A percentile compares a stretch with the other conserved stretches of the same genome.
Conservation (phyloP, 2,888 invertebrate genomes). For the Platyscelio sp. region DNA sequence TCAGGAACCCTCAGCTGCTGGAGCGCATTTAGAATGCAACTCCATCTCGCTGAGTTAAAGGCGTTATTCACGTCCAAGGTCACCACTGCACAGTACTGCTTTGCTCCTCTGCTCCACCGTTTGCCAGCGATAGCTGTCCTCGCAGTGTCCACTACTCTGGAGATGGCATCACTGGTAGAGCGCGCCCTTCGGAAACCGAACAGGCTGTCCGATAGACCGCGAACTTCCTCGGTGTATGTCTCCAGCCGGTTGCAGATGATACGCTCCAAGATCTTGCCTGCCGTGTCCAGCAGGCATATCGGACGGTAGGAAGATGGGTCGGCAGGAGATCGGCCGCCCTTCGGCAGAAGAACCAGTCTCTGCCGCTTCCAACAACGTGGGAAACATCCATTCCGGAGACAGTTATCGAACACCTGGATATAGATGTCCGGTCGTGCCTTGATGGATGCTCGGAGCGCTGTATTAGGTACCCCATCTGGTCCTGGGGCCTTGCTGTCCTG, state of each 20-base stretch:
- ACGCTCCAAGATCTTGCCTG: conserved; percentile 18
- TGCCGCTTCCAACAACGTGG: conserved; percentile 60
- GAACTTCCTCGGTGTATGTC: neutral
- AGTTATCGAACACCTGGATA: conserved; percentile 44
- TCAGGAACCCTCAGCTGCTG: neutral
- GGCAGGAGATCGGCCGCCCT: conserved; percentile 29
- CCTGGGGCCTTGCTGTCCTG: neutral
- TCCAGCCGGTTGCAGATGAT: conserved; percentile 11
- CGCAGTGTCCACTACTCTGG: neutral
- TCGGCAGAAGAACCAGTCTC: conserved; percentile 61
- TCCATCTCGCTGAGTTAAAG: conserved; percentile 2
- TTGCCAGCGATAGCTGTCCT: neutral
- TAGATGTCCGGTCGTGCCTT: conserved; percentile 58
- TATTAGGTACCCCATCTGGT: neutral
- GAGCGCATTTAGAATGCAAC: neutral
- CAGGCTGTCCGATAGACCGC: neutral
- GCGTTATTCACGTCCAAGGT: conserved; percentile 12
- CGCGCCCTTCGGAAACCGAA: conserved; percentile 2
- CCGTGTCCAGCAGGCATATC: neutral
- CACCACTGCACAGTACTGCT: neutral
- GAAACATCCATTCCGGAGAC: conserved; percentile 49
- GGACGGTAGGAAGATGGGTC: conserved; percentile 47
- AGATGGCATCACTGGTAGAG: conserved; percentile 4
- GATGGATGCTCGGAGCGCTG: conserved; percentile 49
- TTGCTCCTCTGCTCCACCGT: conserved; percentile 1